Evolutionary conservation across 2,888 invertebrate genomes (phyloP).

Genomic region (Arenicola marina): DNA sequence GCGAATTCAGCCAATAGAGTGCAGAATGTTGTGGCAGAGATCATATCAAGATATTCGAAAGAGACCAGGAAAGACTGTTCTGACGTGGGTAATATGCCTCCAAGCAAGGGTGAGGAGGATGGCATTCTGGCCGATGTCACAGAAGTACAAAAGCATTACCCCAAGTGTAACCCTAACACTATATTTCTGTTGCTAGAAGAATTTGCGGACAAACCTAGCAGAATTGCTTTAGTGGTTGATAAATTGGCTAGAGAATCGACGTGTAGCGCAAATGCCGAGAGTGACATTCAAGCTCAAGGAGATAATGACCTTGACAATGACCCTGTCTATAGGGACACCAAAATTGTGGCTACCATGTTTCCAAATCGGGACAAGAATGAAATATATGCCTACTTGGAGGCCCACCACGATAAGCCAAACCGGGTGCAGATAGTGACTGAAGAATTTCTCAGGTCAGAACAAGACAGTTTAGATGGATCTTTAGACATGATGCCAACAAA

Average conservation of each 20-base stretch:
- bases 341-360: constrained; percentile 44
- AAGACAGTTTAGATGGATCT: background rate
- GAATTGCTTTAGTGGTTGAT: background rate
- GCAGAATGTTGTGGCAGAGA: background rate
- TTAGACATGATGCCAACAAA: background rate
- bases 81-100: background rate
- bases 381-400: constrained; percentile 52
- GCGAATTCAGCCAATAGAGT: too few relatives aligned
- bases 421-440: constrained; percentile 48
- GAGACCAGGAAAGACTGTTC: background rate
- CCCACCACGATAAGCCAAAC: constrained; percentile 46
- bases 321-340: constrained; percentile 46
- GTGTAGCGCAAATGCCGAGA: background rate
- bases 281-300: background rate
- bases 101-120: background rate
- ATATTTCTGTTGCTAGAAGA: background rate
- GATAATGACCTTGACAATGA: constrained; percentile 31
- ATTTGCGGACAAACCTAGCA: background rate
- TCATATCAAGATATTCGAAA: background rate
- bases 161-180: background rate
- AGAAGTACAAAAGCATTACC: background rate
- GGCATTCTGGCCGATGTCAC: background rate
- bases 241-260: background rate
- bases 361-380: constrained; percentile 49
- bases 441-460: constrained; percentile 34